Percentiles rank a stretch among this genome's conserved stretches.
Evolutionary conservation across 2,888 invertebrate species (phyloP).

Genomic region (Dysmachus trigonus): DNA sequence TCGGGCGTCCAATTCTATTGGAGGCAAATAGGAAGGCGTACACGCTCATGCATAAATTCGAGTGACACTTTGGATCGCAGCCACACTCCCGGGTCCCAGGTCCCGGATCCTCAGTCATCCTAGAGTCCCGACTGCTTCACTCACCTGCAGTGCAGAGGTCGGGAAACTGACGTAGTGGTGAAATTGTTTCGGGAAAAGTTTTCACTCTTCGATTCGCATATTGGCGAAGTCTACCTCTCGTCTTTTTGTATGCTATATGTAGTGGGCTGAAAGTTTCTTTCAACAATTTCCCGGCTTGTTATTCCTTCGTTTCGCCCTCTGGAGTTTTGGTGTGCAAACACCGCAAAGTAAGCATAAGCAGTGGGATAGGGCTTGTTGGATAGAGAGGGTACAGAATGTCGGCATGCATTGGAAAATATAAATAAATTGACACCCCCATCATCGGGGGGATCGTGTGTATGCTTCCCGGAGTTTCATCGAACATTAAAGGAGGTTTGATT

Average conservation of each 20-base stretch:
- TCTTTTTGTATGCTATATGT: no score
- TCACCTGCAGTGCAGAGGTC: neutral
- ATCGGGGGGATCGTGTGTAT: neutral
- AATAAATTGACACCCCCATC: conserved; percentile 32
- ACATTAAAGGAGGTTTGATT: conserved; percentile 39
- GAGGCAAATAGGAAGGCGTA: conserved; percentile 30
- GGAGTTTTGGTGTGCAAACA: neutral
- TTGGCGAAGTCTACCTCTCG: neutral
- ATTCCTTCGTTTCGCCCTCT: neutral
- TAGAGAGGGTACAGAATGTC: neutral
- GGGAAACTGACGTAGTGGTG: neutral
- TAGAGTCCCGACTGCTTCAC: neutral
- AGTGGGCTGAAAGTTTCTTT: neutral
- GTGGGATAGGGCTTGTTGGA: neutral
- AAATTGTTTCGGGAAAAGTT: conserved; percentile 3
- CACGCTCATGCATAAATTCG: conserved; percentile 25
- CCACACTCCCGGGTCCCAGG: neutral
- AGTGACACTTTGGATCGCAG: conserved; percentile 1
- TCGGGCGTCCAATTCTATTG: neutral
- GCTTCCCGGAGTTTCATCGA: conserved; percentile 35
- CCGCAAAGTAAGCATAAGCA: conserved; percentile 15
- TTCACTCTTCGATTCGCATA: neutral
- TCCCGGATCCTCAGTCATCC: neutral
- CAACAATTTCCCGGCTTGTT: conserved; percentile 27
- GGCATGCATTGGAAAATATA: conserved; percentile 39